These are phyloP conservation scores for Aplocera efformata DNA, from an alignment of 2,888 invertebrate genomes.

Conservation along the genomic window DNA sequence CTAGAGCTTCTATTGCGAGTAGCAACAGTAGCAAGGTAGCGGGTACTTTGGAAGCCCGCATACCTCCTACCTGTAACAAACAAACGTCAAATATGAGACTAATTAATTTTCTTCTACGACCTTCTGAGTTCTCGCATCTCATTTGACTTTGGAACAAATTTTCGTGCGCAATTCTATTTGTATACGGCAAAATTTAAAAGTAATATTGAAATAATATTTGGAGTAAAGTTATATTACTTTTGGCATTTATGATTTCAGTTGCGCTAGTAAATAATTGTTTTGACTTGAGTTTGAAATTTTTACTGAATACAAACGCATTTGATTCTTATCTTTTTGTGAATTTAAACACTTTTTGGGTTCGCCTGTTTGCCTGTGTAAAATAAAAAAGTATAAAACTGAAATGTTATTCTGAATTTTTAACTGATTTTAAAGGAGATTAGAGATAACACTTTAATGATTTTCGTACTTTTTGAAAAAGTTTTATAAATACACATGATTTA, in stretches of 20 bases:
- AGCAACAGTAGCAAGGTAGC: constrained; percentile 77
- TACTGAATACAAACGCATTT: too few species aligned
- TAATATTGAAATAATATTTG: constrained; percentile 11
- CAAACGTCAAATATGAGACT: constrained; percentile 26
- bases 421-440: too few species aligned
- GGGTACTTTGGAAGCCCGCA: constrained; percentile 74
- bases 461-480: too few species aligned
- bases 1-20: constrained; percentile 68
- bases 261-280: too few species aligned
- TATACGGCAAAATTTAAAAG: constrained; percentile 14
- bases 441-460: too few species aligned
- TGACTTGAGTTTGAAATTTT: too few species aligned
- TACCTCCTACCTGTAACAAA: constrained; percentile 73
- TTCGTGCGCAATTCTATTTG: constrained; percentile 15
- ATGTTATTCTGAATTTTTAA: too few species aligned
- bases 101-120: constrained; percentile 15
- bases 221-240: constrained; percentile 9
- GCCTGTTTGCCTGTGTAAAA: too few species aligned
- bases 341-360: too few species aligned
- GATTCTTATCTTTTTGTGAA: too few species aligned
- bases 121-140: constrained; percentile 17
- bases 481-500: too few species aligned
- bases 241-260: not conserved
- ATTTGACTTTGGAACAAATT: constrained; percentile 23
- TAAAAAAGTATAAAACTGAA: too few species aligned